Evolutionary conservation across 2,888 invertebrate genomes (phyloP).

Genomic region (Lypha dubia): DNA sequence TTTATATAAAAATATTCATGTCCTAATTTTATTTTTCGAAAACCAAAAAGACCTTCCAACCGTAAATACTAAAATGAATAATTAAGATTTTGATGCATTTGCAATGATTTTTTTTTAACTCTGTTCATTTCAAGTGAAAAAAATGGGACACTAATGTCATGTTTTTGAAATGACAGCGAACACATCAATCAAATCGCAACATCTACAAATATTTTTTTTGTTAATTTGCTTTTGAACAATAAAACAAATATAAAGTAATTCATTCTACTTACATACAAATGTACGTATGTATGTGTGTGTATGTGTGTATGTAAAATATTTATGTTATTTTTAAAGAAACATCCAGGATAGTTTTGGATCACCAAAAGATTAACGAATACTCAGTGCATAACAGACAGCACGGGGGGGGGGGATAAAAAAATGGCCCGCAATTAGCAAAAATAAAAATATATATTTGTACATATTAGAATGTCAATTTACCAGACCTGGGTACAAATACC

Average conservation of each 20-base stretch:
- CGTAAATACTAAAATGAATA: neutral
- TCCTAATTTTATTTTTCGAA: no score
- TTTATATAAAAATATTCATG: no score
- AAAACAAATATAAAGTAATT: neutral
- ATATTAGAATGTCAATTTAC: no score
- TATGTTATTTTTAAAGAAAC: neutral
- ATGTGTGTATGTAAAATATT: neutral
- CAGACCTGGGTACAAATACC: no score
- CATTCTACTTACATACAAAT: neutral
- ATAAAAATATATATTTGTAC: no score
- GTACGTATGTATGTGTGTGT: neutral
- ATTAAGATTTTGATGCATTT: neutral
- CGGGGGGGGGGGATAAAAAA: no score
- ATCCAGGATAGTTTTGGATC: neutral
- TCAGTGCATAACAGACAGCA: no score
- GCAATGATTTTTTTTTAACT: neutral
- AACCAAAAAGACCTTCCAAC: no score
- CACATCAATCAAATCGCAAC: slow-evolving; percentile 37
- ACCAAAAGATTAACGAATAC: no score
- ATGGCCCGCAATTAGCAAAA: no score
- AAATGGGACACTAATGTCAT: slow-evolving; percentile 13
- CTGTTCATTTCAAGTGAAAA: neutral
- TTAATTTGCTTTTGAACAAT: neutral
- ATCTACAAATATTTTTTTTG: neutral
- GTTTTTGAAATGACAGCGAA: neutral